Base-by-base conservation (phyloP, 2,797 vertebrate genomes). In the Tamandua tetradactyla region DNA sequence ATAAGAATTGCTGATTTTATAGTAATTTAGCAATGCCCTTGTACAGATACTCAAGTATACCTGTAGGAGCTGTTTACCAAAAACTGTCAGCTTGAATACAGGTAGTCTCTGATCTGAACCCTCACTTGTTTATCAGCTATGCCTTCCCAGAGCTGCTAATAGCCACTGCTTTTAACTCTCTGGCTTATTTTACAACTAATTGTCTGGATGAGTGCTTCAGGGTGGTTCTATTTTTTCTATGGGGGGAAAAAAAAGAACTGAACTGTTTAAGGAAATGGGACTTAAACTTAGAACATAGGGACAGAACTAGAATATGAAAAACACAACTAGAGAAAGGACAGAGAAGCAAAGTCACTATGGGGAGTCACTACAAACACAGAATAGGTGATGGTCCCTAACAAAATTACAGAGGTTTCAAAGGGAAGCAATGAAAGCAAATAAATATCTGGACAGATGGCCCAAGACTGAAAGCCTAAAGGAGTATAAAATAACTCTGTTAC, bases 351-450 rank as follows among this genome's bases (percentile, higher is more conserved):
- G 27, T 17, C 11, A 17, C 15, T 7, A 10, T 20, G 47, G 32
- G 27, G 57, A 47, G 72, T 42, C 10, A 11, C 49, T n/a, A 44
- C 44, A 44, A n/a, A 71, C 2, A 30, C 12, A 37, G 23, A 13
- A 47, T 52, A 22, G n/a, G 62, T 22, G 23, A 18, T 30, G 47
- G 40, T 12, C 27, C 69, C 64, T 7, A 37, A 79, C 62, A 88
- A 69, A 69, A 72, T 91, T 79, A 64, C 44, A 93, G 27, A 44
- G 4, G 18, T 57, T 62, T 37, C 55, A 79, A 74, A 91, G n/a
- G 64, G 49, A 95, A 94, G 87, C 40, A 64, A 80, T 30, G 74
- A n/a, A 94, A 82, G 42, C 7, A 64, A 79, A 79, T 42, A 66
- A 64, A 52, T n/a, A 90, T 25, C 61, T 68, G 30, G 47, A 72